Evolutionary conservation across 2,797 vertebrate species (phyloP).

Genomic region (Spea hammondii): DNA sequence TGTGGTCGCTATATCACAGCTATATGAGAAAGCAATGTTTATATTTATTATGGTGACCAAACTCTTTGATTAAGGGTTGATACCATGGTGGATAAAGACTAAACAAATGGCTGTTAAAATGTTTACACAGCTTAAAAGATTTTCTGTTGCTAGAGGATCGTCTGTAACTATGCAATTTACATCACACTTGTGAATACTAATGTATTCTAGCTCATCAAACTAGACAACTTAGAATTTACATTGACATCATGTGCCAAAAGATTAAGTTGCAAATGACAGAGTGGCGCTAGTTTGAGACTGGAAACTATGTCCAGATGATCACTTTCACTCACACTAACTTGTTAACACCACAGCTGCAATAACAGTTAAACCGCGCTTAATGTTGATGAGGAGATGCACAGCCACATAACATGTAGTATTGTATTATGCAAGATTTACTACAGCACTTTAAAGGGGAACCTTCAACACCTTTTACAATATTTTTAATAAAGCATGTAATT

Average conservation of each 20-base stretch:
- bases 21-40: conserved; percentile 36
- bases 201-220: conserved; percentile 32
- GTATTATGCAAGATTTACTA: neutral
- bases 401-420: conserved; percentile 10
- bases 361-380: conserved; percentile 39
- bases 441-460: neutral
- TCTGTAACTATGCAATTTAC: conserved; percentile 29
- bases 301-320: conserved; percentile 45
- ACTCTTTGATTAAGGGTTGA: conserved; percentile 20
- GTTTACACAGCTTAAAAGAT: conserved; percentile 30
- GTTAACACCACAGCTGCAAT: conserved; percentile 49
- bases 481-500: too few relatives aligned
- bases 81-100: conserved; percentile 36
- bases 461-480: too few relatives aligned
- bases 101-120: conserved; percentile 35
- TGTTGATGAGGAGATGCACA: conserved; percentile 27
- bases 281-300: conserved; percentile 16
- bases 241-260: conserved; percentile 27
- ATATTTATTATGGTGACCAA: conserved; percentile 47
- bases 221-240: conserved; percentile 32
- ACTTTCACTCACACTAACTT: conserved; percentile 41
- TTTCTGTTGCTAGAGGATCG: conserved; percentile 40
- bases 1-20: conserved; percentile 7
- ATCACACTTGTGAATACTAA: conserved; percentile 33
- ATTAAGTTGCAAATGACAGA: conserved; percentile 42